phyloP scores from a whole-genome alignment of 2,888 invertebrate species.

The Torymus auratus region DNA sequence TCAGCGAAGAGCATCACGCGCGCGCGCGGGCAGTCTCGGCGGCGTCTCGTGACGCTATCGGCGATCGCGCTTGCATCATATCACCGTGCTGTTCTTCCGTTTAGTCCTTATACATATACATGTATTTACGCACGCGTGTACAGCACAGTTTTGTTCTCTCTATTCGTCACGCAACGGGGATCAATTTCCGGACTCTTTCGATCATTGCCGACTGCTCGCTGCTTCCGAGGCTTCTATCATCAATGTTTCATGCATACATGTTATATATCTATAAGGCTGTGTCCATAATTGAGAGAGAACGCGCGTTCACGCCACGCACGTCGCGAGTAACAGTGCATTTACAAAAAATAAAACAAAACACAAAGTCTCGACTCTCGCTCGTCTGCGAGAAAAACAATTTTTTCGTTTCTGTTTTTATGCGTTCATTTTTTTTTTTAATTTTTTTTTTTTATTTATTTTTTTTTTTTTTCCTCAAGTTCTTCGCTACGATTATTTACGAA shows the following conservation, averaged over 20 bases:
- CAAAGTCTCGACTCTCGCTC: too few relatives aligned
- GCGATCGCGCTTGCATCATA: slow-evolving; percentile 35
- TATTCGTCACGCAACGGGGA: slow-evolving; percentile 3
- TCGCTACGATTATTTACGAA: too few relatives aligned
- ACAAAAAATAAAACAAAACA: not conserved
- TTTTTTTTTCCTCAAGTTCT: too few relatives aligned
- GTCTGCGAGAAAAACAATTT: too few relatives aligned
- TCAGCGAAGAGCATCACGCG: slow-evolving; percentile 2
- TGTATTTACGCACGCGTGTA: not conserved
- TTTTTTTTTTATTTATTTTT: too few relatives aligned
- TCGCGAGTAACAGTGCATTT: slow-evolving; percentile 3
- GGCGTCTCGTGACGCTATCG: slow-evolving; percentile 43
- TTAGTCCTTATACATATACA: not conserved
- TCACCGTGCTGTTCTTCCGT: not conserved
- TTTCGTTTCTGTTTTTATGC: too few relatives aligned
- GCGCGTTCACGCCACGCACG: too few relatives aligned
- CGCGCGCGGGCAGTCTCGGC: not conserved
- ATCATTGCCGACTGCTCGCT: not conserved
- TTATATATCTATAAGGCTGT: slow-evolving; percentile 6
- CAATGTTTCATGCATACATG: not conserved
- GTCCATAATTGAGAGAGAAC: slow-evolving; percentile 14
- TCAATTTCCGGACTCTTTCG: slow-evolving; percentile 9
- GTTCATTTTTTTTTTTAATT: too few relatives aligned
- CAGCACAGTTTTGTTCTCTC: too few relatives aligned
- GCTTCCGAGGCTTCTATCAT: not conserved